These are phyloP conservation scores for Phanerotoma sp. DNA, from an alignment of 2,888 invertebrate species.

Conservation along the genomic window DNA sequence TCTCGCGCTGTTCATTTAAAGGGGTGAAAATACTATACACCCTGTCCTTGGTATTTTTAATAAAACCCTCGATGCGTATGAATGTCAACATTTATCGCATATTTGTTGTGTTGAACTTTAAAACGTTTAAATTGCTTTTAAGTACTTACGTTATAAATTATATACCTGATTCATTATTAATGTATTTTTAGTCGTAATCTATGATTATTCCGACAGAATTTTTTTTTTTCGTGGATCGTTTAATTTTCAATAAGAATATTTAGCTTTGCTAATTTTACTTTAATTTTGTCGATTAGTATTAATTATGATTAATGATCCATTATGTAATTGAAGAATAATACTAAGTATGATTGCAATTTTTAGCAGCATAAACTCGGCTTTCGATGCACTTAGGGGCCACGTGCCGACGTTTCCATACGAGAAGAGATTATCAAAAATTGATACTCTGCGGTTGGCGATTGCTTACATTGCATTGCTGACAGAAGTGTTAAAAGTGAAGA, in stretches of 20 bases:
- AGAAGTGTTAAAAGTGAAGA: slow-evolving; percentile 81
- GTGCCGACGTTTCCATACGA: slow-evolving; percentile 99
- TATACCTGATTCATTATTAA: no score
- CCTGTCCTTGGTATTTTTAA: no score
- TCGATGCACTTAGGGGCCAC: slow-evolving; percentile 95
- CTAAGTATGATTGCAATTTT: slow-evolving; percentile 59
- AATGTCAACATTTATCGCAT: neutral
- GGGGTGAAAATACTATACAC: no score
- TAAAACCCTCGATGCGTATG: no score
- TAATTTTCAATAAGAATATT: no score
- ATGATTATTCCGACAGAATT: no score
- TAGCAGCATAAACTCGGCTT: slow-evolving; percentile 99
- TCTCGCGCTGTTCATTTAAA: no score
- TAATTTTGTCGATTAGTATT: no score
- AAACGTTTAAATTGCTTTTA: no score
- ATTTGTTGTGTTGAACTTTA: neutral
- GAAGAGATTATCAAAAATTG: slow-evolving; percentile 97
- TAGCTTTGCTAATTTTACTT: neutral
- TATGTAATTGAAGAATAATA: neutral
- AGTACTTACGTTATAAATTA: no score
- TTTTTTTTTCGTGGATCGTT: neutral
- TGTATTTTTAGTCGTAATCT: no score
- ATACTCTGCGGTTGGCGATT: slow-evolving; percentile 94
- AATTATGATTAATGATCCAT: neutral
- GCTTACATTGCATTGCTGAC: slow-evolving; percentile 94